These are phyloP conservation scores for Plemyria rubiginata DNA, from an alignment of 2,888 invertebrate genomes.

Conservation along the genomic window DNA sequence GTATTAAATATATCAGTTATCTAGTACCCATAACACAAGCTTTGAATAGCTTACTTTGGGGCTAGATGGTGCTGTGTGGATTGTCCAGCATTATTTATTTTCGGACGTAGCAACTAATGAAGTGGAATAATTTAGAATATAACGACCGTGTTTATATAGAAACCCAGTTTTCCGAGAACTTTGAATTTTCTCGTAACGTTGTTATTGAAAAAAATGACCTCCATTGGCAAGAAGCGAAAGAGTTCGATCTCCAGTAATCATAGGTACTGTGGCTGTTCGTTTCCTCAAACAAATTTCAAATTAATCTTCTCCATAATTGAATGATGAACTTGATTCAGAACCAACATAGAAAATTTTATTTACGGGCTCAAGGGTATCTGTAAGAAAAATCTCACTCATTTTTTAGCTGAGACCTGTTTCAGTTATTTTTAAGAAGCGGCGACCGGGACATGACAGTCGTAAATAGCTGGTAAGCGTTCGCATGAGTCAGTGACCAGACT, in stretches of 20 bases:
- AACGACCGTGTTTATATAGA: background rate
- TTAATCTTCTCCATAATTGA: too few relatives aligned
- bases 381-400: background rate
- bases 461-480: too few relatives aligned
- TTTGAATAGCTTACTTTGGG: too few relatives aligned
- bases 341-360: too few relatives aligned
- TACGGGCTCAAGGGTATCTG: conserved; percentile 1
- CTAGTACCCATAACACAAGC: too few relatives aligned
- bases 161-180: background rate
- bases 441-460: background rate
- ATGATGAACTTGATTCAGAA: too few relatives aligned
- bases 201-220: conserved; percentile 13
- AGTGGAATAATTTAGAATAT: background rate
- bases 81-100: too few relatives aligned
- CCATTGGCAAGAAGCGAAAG: conserved; percentile 50
- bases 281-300: too few relatives aligned
- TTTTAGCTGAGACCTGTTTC: background rate
- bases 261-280: conserved; percentile 1
- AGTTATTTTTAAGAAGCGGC: background rate
- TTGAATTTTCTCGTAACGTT: background rate
- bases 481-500: too few relatives aligned
- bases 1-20: too few relatives aligned
- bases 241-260: conserved; percentile 19
- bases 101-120: background rate
- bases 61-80: too few relatives aligned